Evolutionary conservation across 2,113 vertebrate genomes (phyloP).

Genomic region (Capra hircus): DNA sequence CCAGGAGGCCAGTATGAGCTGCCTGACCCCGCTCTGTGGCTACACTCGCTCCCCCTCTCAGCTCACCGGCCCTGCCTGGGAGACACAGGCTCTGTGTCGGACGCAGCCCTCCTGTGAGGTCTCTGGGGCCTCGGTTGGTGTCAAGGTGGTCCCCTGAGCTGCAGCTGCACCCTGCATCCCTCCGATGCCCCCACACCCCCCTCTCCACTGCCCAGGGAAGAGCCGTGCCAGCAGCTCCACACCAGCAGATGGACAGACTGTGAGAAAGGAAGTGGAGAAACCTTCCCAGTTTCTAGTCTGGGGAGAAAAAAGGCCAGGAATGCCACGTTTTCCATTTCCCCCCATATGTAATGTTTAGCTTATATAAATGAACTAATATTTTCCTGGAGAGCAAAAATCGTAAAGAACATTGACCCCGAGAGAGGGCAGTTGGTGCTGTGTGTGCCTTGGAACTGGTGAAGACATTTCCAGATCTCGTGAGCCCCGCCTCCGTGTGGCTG

Average conservation of each 20-base stretch:
- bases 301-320: constrained; percentile 15
- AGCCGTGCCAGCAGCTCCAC: not conserved
- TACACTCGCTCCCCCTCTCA: fast-evolving
- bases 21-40: not conserved
- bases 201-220: too few species aligned
- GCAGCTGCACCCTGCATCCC: not conserved
- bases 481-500: not conserved
- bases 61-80: not conserved
- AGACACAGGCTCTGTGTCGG: not conserved
- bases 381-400: constrained; percentile 64
- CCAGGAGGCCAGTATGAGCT: not conserved
- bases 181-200: not conserved
- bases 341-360: constrained; percentile 21
- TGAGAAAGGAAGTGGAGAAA: constrained; percentile 38
- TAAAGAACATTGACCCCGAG: constrained; percentile 34
- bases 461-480: constrained; percentile 2
- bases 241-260: not conserved
- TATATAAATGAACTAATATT: constrained; percentile 60
- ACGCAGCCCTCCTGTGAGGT: not conserved
- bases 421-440: constrained; percentile 19
- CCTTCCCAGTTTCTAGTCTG: not conserved
- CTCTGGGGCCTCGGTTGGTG: not conserved
- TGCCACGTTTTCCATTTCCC: not conserved
- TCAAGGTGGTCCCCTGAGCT: not conserved
- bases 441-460: constrained; percentile 13